These are phyloP conservation scores for Myotis davidii DNA, from an alignment of 2,113 vertebrate genomes.

Conservation along the genomic window DNA sequence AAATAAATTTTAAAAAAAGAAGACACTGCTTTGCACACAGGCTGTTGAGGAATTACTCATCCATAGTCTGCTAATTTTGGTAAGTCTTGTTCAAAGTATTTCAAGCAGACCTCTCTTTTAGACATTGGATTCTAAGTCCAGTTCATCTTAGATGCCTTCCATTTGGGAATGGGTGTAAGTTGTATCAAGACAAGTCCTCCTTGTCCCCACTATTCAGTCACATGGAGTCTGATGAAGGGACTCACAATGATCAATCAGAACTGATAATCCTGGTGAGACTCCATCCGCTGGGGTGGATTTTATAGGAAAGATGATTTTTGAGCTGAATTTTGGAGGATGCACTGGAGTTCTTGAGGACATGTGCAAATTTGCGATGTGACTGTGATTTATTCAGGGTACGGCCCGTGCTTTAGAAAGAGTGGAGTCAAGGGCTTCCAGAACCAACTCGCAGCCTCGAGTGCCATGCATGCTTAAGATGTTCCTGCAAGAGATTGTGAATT, in stretches of 20 bases:
- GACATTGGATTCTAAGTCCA: neutral
- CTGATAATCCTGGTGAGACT: neutral
- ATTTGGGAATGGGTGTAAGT: neutral
- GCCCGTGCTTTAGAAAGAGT: neutral
- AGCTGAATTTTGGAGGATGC: neutral
- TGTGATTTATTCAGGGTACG: neutral
- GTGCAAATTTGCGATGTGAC: neutral
- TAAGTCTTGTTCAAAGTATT: neutral
- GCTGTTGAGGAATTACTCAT: neutral
- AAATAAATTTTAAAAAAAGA: neutral
- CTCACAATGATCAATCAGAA: neutral
- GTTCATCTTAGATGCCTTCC: neutral
- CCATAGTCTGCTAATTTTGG: conserved; percentile 3
- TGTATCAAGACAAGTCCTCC: neutral
- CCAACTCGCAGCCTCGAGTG: neutral
- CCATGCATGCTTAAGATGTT: neutral
- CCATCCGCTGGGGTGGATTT: neutral
- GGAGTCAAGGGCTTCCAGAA: neutral
- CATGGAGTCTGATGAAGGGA: neutral
- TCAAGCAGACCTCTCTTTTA: neutral
- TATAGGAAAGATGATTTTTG: neutral
- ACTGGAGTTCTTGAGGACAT: neutral
- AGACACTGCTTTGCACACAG: neutral
- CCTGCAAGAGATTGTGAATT: neutral
- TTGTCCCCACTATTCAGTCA: neutral